phyloP scores from a whole-genome alignment of 2,797 vertebrate genomes.

The Picus viridis region DNA sequence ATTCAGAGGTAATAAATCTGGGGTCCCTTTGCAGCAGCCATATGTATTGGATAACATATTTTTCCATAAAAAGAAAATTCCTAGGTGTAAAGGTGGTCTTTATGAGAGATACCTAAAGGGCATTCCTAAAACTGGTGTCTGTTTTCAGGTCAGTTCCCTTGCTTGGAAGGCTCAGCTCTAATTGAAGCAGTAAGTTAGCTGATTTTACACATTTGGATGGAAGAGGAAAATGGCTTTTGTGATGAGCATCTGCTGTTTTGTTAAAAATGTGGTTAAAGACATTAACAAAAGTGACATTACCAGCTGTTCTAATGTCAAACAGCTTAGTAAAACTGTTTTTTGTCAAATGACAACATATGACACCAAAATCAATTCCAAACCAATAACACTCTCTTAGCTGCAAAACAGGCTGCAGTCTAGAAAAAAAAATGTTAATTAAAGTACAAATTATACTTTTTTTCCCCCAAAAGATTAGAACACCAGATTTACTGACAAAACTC shows the following conservation, averaged over 20 bases:
- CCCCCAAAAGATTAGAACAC: constrained; percentile 14
- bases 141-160: constrained; percentile 53
- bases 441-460: constrained; percentile 67
- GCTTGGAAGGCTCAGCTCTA: constrained; percentile 30
- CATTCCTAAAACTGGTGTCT: not conserved
- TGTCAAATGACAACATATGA: constrained; percentile 82
- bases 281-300: constrained; percentile 84
- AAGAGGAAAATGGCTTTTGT: constrained; percentile 86
- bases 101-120: not conserved
- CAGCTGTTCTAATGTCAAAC: constrained; percentile 83
- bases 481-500: constrained; percentile 41
- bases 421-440: constrained; percentile 70
- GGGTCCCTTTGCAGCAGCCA: not conserved
- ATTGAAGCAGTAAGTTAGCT: constrained; percentile 54
- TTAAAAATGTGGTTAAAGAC: constrained; percentile 85
- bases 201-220: constrained; percentile 73
- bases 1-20: not conserved
- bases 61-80: not conserved
- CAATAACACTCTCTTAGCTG: constrained; percentile 75
- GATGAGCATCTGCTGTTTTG: constrained; percentile 88
- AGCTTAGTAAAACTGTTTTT: constrained; percentile 82
- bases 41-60: not conserved
- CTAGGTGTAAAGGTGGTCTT: not conserved
- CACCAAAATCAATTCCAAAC: constrained; percentile 80
- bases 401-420: constrained; percentile 56